Evolutionary conservation across 2,113 vertebrate species (phyloP).

Genomic region (Menidia beryllina): DNA sequence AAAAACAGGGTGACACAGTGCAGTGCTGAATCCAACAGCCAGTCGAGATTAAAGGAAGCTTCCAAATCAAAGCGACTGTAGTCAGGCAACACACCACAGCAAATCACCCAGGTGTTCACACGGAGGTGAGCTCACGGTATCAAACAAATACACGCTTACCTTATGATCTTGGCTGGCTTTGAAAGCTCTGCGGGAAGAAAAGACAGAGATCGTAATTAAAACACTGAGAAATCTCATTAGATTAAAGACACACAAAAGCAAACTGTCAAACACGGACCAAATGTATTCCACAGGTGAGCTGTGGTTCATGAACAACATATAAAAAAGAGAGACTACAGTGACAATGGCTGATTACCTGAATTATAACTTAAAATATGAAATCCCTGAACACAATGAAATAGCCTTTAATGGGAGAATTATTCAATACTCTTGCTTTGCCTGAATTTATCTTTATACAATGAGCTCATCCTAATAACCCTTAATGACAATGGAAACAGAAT

Average conservation of each 20-base stretch:
- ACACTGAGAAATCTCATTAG: background rate
- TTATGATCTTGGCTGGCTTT: slow-evolving; percentile 75
- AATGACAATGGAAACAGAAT: background rate
- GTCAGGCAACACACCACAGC: slow-evolving; percentile 38
- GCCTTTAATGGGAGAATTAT: too few relatives aligned
- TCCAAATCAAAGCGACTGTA: slow-evolving; percentile 33
- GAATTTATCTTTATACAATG: too few relatives aligned
- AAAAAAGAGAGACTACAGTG: too few relatives aligned
- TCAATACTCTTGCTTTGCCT: too few relatives aligned
- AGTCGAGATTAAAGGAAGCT: slow-evolving; percentile 39
- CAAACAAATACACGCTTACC: slow-evolving; percentile 68
- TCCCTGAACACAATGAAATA: too few relatives aligned
- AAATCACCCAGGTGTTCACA: slow-evolving; percentile 35
- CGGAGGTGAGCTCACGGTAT: slow-evolving; percentile 12
- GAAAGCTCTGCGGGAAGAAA: slow-evolving; percentile 71
- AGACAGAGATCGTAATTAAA: background rate
- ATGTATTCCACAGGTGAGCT: too few relatives aligned
- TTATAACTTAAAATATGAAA: too few relatives aligned
- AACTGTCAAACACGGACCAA: too few relatives aligned
- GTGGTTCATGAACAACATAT: too few relatives aligned
- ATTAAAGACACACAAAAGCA: background rate
- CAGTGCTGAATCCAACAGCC: slow-evolving; percentile 28
- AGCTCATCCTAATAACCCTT: too few relatives aligned
- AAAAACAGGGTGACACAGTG: slow-evolving; percentile 59
- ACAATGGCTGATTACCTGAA: too few relatives aligned